phyloP scores from a whole-genome alignment of 2,113 vertebrate species.

The Blennius ocellaris region DNA sequence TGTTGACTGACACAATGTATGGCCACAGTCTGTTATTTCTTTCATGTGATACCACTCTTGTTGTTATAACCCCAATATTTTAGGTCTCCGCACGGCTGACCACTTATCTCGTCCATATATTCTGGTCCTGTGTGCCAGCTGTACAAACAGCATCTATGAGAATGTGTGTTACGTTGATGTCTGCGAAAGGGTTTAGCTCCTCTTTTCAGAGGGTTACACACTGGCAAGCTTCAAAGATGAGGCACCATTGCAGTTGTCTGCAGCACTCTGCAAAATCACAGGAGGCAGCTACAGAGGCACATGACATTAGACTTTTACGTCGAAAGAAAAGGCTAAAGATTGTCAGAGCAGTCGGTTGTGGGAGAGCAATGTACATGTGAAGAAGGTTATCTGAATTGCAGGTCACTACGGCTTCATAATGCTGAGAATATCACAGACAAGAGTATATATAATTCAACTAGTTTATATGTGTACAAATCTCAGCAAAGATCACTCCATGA shows the following conservation, averaged over 20 bases:
- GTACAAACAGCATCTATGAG: conserved; percentile 62
- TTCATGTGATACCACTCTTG: conserved; percentile 34
- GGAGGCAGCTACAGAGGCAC: conserved; percentile 38
- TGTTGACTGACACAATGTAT: conserved; percentile 43
- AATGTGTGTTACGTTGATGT: conserved; percentile 45
- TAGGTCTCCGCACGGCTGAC: conserved; percentile 10
- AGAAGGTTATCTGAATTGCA: conserved; percentile 13
- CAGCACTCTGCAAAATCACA: conserved; percentile 57
- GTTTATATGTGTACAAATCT: conserved; percentile 22
- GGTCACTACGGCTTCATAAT: not conserved
- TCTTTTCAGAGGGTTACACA: conserved; percentile 51
- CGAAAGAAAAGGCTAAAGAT: conserved; percentile 7
- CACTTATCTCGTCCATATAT: conserved; percentile 71
- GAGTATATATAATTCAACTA: conserved; percentile 4
- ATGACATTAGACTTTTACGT: conserved; percentile 15
- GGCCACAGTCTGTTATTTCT: conserved; percentile 36
- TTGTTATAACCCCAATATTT: conserved; percentile 57
- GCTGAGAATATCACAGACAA: not conserved
- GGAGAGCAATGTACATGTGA: conserved; percentile 26
- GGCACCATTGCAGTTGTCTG: conserved; percentile 73
- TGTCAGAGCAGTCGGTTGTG: conserved; percentile 3
- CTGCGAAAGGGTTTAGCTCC: conserved; percentile 61
- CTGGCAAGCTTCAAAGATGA: conserved; percentile 66
- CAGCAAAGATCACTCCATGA: conserved; percentile 10
- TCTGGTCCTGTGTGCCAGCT: conserved; percentile 66